Base-by-base conservation (phyloP, 2,888 invertebrate genomes). In the Troilus luridus region DNA sequence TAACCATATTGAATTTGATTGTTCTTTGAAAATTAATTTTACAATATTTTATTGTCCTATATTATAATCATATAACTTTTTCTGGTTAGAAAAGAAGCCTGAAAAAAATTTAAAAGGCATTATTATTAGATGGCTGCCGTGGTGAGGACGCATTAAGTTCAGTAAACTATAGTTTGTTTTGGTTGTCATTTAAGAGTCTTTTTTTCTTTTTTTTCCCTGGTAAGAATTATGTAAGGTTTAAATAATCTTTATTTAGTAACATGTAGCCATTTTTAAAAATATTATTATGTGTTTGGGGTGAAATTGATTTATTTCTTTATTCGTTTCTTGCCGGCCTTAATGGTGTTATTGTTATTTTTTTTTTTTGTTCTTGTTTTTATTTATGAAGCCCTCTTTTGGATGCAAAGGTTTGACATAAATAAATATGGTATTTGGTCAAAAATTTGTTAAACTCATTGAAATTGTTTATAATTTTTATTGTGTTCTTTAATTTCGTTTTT, bases 141-240 rank as follows among this genome's bases (percentile, higher is more conserved):
- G 24, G 17, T 77, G 41, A 17, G 17, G 72, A 41, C 72, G 27
- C 41, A 41, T 14, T n/a, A 41, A 41, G 41, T 77, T 27, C 41
- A 41, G 72, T 27, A 41, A 77, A 77, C 72, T 77, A 67, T 41
- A 77, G 72, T 77, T 77, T 77, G 72, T 77, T 77, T 77, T 41
- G 27, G 72, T 77, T 77, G 72, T 41, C 72, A 77, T 77, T 41
- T 77, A 19, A 41, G 64, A 64, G 11, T n/a, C n/a, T 10, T 12
- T 14, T 27, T 72, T 64, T n/a, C 41, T 10, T n/a, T 67, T 67
- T 77, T 27, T 77, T n/a, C n/a, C 2, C 27, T 41, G 72, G 72
- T 77, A 77, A 41, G 27, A 27, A 8, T 17, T 2, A 41, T 77
- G 8, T 17, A 24, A n/a, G 9, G 17, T 27, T 41, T 41, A 12